These are phyloP conservation scores for Augiades crinisus DNA, from an alignment of 2,888 invertebrate genomes.

Conservation along the genomic window DNA sequence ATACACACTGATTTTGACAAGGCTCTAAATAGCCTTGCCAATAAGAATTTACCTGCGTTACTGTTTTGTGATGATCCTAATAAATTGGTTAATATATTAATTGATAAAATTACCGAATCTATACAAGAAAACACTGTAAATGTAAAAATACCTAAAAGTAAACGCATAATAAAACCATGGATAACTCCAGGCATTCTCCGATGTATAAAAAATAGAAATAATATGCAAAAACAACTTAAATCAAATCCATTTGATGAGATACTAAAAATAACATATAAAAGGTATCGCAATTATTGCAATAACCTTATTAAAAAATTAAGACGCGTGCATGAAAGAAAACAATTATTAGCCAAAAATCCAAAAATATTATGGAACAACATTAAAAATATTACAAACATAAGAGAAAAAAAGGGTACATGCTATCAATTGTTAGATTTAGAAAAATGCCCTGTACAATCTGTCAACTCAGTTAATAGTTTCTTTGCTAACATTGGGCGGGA, in stretches of 20 bases:
- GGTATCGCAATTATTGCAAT: background rate
- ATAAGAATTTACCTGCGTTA: no score
- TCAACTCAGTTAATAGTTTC: background rate
- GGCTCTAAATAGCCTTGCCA: no score
- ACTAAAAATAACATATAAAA: background rate
- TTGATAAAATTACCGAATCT: no score
- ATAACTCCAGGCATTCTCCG: background rate
- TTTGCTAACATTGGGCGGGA: background rate
- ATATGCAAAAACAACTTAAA: background rate
- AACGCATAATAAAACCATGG: slow-evolving; percentile 2
- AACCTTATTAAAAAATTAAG: background rate
- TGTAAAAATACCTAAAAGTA: background rate
- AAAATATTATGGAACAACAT: background rate
- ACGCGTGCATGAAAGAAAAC: background rate
- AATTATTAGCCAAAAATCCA: background rate
- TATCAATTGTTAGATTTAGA: background rate
- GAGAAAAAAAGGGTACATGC: no score
- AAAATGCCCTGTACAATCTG: background rate
- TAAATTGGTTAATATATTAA: no score
- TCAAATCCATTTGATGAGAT: background rate
- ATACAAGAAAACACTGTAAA: no score
- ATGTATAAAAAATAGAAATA: slow-evolving; percentile 3
- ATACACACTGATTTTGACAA: no score
- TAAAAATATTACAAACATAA: no score
- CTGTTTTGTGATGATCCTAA: no score